phyloP scores from a whole-genome alignment of 2,797 vertebrate species.

The Anabas testudineus region DNA sequence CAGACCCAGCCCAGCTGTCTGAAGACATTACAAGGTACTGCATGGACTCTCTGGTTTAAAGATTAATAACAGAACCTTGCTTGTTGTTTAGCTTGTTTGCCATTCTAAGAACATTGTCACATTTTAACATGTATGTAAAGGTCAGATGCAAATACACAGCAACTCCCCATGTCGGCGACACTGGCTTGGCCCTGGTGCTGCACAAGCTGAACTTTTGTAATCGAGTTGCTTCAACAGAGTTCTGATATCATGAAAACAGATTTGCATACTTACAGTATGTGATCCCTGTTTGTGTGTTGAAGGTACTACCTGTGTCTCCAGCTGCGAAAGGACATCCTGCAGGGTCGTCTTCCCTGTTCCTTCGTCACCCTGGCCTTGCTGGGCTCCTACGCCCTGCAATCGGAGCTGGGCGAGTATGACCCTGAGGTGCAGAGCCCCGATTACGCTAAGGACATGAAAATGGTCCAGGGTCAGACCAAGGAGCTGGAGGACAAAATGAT shows the following conservation, averaged over 20 bases:
- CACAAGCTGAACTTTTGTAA: too few species aligned
- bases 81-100: too few species aligned
- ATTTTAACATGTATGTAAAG: too few species aligned
- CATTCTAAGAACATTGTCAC: too few species aligned
- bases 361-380: conserved; percentile 95
- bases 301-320: conserved; percentile 97
- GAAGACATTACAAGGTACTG: conserved; percentile 96
- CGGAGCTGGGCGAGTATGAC: conserved; percentile 95
- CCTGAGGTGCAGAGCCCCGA: conserved; percentile 89
- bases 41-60: neutral
- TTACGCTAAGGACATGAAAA: conserved; percentile 91
- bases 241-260: neutral
- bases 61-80: too few species aligned
- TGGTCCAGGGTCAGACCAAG: conserved; percentile 93
- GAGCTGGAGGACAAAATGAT: conserved; percentile 97
- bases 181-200: too few species aligned
- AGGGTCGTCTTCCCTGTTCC: conserved; percentile 92
- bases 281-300: conserved; percentile 13
- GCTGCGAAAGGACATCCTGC: conserved; percentile 93
- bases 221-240: too few species aligned
- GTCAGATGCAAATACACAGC: too few species aligned
- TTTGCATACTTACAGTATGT: neutral
- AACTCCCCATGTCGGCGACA: too few species aligned
- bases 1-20: conserved; percentile 95
- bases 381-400: conserved; percentile 96